A percentile compares a stretch with the other conserved stretches of the same genome.
phyloP scores from a whole-genome alignment of 2,888 invertebrate species.

The Corythucha ciliata region DNA sequence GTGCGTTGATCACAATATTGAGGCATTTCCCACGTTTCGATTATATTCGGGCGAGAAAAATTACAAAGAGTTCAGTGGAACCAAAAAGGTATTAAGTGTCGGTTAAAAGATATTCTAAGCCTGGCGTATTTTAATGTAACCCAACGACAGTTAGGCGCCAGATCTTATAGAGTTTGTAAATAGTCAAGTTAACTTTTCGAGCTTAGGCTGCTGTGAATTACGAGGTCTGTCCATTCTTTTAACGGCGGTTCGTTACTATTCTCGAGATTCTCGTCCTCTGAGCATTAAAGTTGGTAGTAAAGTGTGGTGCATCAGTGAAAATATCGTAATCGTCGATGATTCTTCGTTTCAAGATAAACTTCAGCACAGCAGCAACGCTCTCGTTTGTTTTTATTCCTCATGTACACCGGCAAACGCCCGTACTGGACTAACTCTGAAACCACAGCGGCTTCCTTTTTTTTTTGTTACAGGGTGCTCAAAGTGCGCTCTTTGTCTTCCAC shows the following conservation, averaged over 20 bases:
- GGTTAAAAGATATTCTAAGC: slow-evolving; percentile 8
- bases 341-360: slow-evolving; percentile 11
- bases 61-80: too few species aligned
- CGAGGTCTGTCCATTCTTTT: neutral
- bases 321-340: slow-evolving; percentile 12
- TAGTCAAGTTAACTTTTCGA: too few species aligned
- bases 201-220: too few species aligned
- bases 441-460: too few species aligned
- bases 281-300: slow-evolving; percentile 14
- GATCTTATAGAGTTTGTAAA: too few species aligned
- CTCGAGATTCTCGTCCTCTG: too few species aligned
- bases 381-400: slow-evolving; percentile 15
- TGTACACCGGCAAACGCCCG: too few species aligned
- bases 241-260: too few species aligned
- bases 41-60: slow-evolving; percentile 15
- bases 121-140: slow-evolving; percentile 1
- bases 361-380: slow-evolving; percentile 1
- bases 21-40: slow-evolving; percentile 18
- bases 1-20: slow-evolving; percentile 1
- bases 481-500: neutral
- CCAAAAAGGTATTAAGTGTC: too few species aligned
- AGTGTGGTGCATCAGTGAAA: neutral
- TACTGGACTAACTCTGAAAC: too few species aligned
- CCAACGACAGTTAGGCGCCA: too few species aligned
- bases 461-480: slow-evolving; percentile 15